Conservation (phyloP, 37 sponge, comb jelly and placozoan genomes). For the Bolinopsis microptera region DNA sequence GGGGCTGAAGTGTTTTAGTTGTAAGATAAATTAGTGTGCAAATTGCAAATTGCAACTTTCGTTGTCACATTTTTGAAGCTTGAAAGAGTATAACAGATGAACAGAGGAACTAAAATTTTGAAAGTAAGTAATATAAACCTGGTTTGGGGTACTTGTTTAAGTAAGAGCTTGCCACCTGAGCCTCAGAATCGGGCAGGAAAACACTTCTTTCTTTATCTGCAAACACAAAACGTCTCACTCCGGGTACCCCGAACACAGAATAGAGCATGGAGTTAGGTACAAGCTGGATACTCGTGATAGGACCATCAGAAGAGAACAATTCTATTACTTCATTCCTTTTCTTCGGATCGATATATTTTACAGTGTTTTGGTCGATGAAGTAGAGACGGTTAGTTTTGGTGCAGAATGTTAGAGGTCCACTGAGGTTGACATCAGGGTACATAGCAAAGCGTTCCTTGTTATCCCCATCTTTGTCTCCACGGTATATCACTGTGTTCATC, state of each 20-base stretch:
- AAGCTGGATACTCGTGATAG: background rate
- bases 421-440: background rate
- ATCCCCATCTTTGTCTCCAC: background rate
- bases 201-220: background rate
- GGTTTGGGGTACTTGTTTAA: background rate
- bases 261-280: background rate
- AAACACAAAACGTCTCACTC: background rate
- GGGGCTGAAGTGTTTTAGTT: background rate
- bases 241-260: background rate
- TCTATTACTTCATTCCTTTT: background rate
- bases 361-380: background rate
- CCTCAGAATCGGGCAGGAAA: background rate
- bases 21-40: background rate
- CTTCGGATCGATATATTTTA: background rate
- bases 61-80: too few relatives aligned
- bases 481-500: background rate
- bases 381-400: background rate
- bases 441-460: background rate
- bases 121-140: too few relatives aligned
- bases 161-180: conserved; percentile 9
- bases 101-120: too few relatives aligned
- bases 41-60: too few relatives aligned
- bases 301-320: background rate
- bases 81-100: too few relatives aligned
- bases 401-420: background rate